A percentile compares a stretch with the other conserved stretches of the same genome.
phyloP scores from a whole-genome alignment of 2,113 vertebrate genomes.

The Rhadina sibilatrix region DNA sequence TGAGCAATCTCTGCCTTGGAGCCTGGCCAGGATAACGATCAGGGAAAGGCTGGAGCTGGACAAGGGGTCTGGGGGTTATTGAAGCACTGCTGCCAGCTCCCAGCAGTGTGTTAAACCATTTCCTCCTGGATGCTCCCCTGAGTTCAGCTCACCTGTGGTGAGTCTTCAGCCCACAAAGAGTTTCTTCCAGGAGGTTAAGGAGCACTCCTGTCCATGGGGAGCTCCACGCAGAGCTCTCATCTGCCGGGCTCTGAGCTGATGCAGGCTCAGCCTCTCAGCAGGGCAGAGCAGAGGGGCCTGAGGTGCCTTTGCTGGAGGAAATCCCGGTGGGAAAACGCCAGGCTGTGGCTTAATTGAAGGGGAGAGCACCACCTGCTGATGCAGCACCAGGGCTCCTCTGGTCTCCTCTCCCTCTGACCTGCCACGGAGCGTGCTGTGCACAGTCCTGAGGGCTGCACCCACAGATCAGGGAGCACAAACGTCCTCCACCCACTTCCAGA shows the following conservation, averaged over 20 bases:
- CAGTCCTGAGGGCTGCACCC: neutral
- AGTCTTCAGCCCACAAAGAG: neutral
- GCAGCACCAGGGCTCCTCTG: neutral
- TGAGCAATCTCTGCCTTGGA: slow-evolving; percentile 5
- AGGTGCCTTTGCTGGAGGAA: neutral
- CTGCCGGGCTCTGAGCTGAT: neutral
- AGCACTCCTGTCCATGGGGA: neutral
- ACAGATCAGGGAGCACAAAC: accelerated
- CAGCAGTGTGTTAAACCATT: neutral
- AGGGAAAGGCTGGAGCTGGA: neutral
- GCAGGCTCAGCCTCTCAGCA: neutral
- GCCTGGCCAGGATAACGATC: neutral
- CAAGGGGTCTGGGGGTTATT: neutral
- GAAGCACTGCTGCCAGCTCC: neutral
- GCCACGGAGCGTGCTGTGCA: neutral
- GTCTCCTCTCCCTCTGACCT: neutral
- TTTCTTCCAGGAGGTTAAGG: neutral
- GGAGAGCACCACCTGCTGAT: slow-evolving; percentile 54
- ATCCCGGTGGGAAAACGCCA: neutral
- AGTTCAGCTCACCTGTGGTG: neutral
- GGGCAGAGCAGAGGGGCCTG: neutral
- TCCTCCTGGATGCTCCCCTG: neutral
- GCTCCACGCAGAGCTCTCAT: neutral
- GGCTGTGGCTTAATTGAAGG: neutral
- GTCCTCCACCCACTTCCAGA: neutral